phyloP scores from a whole-genome alignment of 2,888 invertebrate genomes.

The Dasysyrphus tricinctus region DNA sequence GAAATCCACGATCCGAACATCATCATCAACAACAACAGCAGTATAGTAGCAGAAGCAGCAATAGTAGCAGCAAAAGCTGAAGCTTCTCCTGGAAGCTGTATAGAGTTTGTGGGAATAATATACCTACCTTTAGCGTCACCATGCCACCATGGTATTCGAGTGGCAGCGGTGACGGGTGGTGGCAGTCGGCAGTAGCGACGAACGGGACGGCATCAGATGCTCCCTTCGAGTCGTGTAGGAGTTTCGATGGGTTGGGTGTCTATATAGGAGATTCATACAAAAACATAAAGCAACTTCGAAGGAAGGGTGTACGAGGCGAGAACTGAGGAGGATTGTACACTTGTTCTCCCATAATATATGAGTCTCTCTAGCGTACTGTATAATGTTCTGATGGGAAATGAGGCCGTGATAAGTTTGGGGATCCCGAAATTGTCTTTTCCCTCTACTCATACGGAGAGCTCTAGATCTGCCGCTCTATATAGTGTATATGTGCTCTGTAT shows the following conservation, averaged over 20 bases:
- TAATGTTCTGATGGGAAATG: conserved; percentile 83
- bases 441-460: conserved; percentile 67
- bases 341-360: conserved; percentile 76
- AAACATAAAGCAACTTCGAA: conserved; percentile 74
- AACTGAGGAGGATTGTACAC: conserved; percentile 59
- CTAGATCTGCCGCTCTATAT: neutral
- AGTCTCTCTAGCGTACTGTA: conserved; percentile 82
- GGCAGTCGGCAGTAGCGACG: conserved; percentile 16
- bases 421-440: conserved; percentile 83
- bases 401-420: conserved; percentile 83
- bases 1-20: conserved; percentile 82
- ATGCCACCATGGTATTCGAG: conserved; percentile 74
- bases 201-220: conserved; percentile 55
- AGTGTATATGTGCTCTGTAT: neutral
- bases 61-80: conserved; percentile 36
- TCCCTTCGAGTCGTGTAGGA: conserved; percentile 73
- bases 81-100: conserved; percentile 64
- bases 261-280: conserved; percentile 71
- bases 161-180: conserved; percentile 35
- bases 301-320: conserved; percentile 60
- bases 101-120: conserved; percentile 69
- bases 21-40: conserved; percentile 80
- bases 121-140: conserved; percentile 75
- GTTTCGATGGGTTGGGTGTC: conserved; percentile 71
- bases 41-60: conserved; percentile 64